Evolutionary conservation across 1,140 invertebrate genomes (phyloP).

Genomic region (Subanguina moxae): DNA sequence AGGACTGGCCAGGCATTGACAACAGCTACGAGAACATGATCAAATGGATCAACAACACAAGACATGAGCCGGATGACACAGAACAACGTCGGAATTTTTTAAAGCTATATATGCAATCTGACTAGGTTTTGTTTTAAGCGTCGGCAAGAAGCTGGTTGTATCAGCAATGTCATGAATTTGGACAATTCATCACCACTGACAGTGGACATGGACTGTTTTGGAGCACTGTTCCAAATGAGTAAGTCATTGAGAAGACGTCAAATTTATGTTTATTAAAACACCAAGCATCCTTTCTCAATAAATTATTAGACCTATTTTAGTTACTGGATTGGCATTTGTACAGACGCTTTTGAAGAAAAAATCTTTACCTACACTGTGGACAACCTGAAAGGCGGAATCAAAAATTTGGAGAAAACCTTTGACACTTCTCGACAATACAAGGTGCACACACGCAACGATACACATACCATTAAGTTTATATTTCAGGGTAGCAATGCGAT

Average conservation of each 20-base stretch:
- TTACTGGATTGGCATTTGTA: background rate
- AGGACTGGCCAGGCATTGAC: background rate
- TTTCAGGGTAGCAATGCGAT: background rate
- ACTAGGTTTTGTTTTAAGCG: background rate
- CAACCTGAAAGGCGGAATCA: background rate
- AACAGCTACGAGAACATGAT: background rate
- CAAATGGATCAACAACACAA: background rate
- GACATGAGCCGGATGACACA: background rate
- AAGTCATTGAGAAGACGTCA: background rate
- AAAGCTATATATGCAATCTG: background rate
- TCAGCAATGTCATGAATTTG: background rate
- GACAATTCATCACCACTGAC: background rate
- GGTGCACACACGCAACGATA: background rate
- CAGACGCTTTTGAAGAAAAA: background rate
- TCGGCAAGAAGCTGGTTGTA: background rate
- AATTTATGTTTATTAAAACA: too few relatives aligned
- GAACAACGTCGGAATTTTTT: background rate
- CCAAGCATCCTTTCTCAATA: background rate
- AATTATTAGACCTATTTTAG: background rate
- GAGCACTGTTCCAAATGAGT: background rate
- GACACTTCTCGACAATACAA: background rate
- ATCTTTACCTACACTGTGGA: background rate
- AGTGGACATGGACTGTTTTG: background rate
- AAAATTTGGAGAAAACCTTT: background rate
- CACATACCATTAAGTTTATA: background rate